Conservation (phyloP, 2,888 invertebrate species). For the Cryptus viduatorius region DNA sequence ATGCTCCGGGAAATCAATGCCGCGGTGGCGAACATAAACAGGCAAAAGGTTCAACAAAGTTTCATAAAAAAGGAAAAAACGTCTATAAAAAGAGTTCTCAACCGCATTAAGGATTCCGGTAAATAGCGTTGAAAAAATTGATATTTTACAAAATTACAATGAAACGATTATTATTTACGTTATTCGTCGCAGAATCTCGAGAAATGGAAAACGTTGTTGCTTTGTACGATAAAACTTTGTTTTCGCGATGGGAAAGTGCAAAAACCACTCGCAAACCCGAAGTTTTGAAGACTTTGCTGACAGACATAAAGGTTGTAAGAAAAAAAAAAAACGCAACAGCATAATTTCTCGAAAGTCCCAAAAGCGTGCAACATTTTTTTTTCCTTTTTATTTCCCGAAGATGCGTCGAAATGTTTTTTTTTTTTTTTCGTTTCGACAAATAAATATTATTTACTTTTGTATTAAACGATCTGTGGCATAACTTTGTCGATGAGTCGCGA, state of each 20-base stretch:
- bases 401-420: too few relatives aligned
- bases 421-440: too few relatives aligned
- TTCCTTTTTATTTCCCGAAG: too few relatives aligned
- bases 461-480: too few relatives aligned
- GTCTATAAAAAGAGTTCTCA: constrained; percentile 73
- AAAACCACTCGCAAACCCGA: constrained; percentile 76
- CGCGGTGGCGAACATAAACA: constrained; percentile 75
- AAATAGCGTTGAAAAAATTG: constrained; percentile 32
- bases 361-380: neutral
- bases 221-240: constrained; percentile 79
- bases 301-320: constrained; percentile 70
- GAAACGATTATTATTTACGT: neutral
- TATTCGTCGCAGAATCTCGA: constrained; percentile 72
- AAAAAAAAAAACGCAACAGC: neutral
- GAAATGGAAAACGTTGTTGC: constrained; percentile 81
- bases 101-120: constrained; percentile 80
- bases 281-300: constrained; percentile 72
- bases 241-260: constrained; percentile 79
- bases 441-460: too few relatives aligned
- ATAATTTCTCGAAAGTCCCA: neutral
- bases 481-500: too few relatives aligned
- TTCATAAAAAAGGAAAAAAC: constrained; percentile 78
- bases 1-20: constrained; percentile 80
- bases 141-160: neutral
- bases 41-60: constrained; percentile 77